Percentiles rank a stretch among this genome's conserved stretches.
phyloP scores from a whole-genome alignment of 2,113 vertebrate species.

The Cnemophilus loriae region DNA sequence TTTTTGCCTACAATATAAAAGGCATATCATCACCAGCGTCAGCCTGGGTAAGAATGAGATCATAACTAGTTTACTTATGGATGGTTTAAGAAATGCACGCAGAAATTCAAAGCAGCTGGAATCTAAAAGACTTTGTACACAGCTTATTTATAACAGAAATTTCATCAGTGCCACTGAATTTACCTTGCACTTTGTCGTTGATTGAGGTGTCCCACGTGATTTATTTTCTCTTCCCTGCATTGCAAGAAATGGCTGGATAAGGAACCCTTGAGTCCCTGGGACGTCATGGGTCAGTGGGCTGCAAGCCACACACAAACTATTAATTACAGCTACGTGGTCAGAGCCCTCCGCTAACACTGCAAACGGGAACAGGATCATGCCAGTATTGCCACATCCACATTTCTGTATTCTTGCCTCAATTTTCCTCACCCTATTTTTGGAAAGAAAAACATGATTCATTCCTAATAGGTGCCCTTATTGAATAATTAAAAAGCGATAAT shows the following conservation, averaged over 20 bases:
- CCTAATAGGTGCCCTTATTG: not conserved
- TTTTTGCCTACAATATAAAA: not conserved
- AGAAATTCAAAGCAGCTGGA: constrained; percentile 11
- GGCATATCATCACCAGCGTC: not conserved
- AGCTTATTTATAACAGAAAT: not conserved
- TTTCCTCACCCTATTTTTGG: not conserved
- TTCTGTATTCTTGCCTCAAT: not conserved
- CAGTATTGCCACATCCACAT: constrained; percentile 29
- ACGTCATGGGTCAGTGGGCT: not conserved
- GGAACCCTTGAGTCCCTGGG: not conserved
- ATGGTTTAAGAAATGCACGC: not conserved
- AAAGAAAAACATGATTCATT: constrained; percentile 16
- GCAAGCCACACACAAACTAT: constrained; percentile 28
- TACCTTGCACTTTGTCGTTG: not conserved
- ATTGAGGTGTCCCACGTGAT: not conserved
- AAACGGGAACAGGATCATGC: not conserved
- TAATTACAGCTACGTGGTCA: constrained; percentile 4
- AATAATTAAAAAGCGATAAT: not conserved
- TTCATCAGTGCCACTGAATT: not conserved
- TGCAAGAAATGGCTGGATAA: not conserved
- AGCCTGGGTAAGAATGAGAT: not conserved
- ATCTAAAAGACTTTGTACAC: not conserved
- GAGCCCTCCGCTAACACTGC: constrained; percentile 1
- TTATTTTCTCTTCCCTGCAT: not conserved
- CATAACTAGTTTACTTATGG: not conserved